These are phyloP conservation scores for Dolichotis patagonum DNA, from an alignment of 2,113 vertebrate species.

Conservation along the genomic window DNA sequence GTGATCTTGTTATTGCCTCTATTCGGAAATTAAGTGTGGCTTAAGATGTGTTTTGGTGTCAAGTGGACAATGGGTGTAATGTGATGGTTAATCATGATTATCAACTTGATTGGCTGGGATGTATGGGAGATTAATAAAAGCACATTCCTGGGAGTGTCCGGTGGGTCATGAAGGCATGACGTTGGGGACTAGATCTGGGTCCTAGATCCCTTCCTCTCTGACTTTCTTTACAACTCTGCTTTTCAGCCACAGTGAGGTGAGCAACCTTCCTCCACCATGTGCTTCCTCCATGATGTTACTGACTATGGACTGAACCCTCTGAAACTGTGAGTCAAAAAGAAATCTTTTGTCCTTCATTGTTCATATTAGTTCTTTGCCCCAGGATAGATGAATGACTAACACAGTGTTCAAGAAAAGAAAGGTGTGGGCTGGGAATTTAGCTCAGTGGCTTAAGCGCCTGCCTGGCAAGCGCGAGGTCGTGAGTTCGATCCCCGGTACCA, in stretches of 20 bases:
- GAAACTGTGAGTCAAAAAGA: not conserved
- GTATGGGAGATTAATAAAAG: not conserved
- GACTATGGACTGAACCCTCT: not conserved
- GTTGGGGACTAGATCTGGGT: not conserved
- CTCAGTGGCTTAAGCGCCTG: no score
- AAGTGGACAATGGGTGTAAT: not conserved
- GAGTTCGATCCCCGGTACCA: no score
- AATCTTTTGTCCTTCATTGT: not conserved
- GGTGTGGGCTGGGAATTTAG: no score
- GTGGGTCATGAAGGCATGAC: not conserved
- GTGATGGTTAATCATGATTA: not conserved
- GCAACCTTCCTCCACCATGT: not conserved
- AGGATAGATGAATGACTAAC: not conserved
- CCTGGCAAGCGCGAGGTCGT: no score
- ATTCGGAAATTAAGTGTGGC: not conserved
- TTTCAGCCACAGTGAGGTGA: not conserved
- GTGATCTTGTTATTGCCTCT: not conserved
- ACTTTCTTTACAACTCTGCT: not conserved
- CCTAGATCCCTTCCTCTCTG: not conserved
- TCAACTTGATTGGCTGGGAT: not conserved
- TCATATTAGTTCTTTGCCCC: not conserved
- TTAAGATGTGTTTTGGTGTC: not conserved
- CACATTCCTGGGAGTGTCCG: not conserved
- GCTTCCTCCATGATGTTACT: not conserved
- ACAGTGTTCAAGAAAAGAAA: not conserved